A percentile compares a stretch with the other conserved stretches of the same genome.
Conservation (phyloP, 1,140 invertebrate species). For the Drosophila sucinea region DNA sequence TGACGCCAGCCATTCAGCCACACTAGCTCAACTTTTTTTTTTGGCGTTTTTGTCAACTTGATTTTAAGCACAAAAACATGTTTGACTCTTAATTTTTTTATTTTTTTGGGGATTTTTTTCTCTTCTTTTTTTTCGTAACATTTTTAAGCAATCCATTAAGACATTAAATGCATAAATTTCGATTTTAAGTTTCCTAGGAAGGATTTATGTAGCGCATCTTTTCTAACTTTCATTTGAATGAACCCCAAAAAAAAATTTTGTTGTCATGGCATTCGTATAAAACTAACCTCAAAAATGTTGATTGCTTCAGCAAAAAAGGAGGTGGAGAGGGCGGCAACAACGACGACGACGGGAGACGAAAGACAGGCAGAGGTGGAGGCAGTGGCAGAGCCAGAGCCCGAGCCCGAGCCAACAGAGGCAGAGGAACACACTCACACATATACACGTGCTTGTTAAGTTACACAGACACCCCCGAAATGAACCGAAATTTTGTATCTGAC, state of each 20-base stretch:
- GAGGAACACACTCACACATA: slow-evolving; percentile 54
- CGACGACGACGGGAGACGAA: background rate
- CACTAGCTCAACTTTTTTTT: slow-evolving; percentile 10
- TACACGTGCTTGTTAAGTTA: slow-evolving; percentile 61
- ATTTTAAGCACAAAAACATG: slow-evolving; percentile 72
- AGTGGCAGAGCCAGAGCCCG: slow-evolving; percentile 19
- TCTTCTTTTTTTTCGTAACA: background rate
- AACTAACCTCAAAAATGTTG: slow-evolving; percentile 76
- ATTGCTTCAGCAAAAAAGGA: slow-evolving; percentile 58
- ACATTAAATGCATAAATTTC: background rate
- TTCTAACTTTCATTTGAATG: slow-evolving; percentile 31
- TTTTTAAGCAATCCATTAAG: background rate
- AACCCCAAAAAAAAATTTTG: background rate
- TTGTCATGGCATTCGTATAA: slow-evolving; percentile 28
- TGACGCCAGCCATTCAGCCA: background rate
- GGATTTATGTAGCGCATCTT: slow-evolving; percentile 11
- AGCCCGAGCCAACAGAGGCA: slow-evolving; percentile 52
- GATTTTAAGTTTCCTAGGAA: slow-evolving; percentile 4
- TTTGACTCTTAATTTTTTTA: slow-evolving; percentile 32
- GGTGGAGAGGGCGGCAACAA: background rate
- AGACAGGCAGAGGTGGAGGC: slow-evolving; percentile 11
- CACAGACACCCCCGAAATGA: slow-evolving; percentile 58
- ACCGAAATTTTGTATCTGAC: slow-evolving; percentile 50
- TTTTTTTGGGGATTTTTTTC: slow-evolving; percentile 20
- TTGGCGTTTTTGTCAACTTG: slow-evolving; percentile 74